phyloP scores from a whole-genome alignment of 2,797 vertebrate species.

The Morelia viridis region DNA sequence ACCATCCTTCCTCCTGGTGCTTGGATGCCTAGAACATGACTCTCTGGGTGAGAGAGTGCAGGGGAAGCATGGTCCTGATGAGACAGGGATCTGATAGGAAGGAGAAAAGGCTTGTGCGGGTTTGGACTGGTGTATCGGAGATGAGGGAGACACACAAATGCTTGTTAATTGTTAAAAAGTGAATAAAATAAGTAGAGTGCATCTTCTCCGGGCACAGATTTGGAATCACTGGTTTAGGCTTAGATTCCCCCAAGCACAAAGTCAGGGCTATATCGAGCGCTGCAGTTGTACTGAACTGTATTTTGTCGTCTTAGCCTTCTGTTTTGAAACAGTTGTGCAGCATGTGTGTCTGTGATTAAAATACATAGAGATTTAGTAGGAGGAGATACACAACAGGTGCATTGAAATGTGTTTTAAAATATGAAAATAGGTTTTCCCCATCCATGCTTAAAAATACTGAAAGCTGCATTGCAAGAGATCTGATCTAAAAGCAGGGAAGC shows the following conservation, averaged over 20 bases:
- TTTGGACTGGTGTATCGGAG: not conserved
- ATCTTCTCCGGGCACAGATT: not conserved
- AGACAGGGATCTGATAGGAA: no score
- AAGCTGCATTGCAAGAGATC: not conserved
- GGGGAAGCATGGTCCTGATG: no score
- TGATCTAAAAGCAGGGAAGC: not conserved
- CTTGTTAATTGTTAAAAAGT: not conserved
- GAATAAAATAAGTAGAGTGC: not conserved
- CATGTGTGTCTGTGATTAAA: constrained; percentile 32
- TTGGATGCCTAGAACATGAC: not conserved
- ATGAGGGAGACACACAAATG: not conserved
- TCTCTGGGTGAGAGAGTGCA: no score
- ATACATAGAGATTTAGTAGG: constrained; percentile 15
- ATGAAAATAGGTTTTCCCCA: not conserved
- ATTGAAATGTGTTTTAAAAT: not conserved
- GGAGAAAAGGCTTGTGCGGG: no score
- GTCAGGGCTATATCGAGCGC: not conserved
- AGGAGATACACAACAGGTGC: constrained; percentile 16
- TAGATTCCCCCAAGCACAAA: not conserved
- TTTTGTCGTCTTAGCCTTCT: not conserved
- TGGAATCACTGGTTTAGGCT: not conserved
- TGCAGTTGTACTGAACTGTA: not conserved
- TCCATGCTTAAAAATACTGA: not conserved
- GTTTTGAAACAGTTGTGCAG: constrained; percentile 27
- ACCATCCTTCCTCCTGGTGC: not conserved